phyloP scores from a whole-genome alignment of 2,888 invertebrate genomes.

The Rhabditoides inermis region DNA sequence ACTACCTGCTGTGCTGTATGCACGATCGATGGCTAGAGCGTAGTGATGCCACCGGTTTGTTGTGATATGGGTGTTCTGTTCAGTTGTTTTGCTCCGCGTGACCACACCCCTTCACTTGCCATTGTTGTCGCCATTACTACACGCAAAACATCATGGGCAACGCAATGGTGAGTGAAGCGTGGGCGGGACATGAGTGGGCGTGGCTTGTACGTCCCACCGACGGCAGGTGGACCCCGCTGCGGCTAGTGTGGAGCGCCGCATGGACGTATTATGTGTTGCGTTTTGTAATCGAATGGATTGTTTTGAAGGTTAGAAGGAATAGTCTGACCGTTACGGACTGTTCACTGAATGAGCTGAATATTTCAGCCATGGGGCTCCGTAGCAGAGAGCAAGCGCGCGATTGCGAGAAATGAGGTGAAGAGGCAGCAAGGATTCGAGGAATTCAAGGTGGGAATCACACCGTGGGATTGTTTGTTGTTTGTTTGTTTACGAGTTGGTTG shows the following conservation, averaged over 20 bases:
- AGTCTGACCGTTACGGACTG: no score
- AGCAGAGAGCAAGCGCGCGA: slow-evolving; percentile 12
- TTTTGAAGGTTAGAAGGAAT: no score
- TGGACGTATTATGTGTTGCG: no score
- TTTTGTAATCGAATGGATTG: no score
- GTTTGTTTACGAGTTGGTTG: neutral
- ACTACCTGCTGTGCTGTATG: neutral
- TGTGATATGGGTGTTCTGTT: neutral
- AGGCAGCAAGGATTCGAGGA: slow-evolving; percentile 13
- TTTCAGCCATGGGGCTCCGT: slow-evolving; percentile 22
- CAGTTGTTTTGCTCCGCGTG: neutral
- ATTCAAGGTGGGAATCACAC: slow-evolving; percentile 4
- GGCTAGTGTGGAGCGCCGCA: no score
- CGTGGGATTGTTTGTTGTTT: neutral
- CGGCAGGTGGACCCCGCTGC: no score
- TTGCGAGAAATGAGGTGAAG: slow-evolving; percentile 8
- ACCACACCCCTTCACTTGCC: neutral
- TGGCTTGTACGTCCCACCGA: no score
- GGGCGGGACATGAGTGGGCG: no score
- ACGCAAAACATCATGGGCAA: slow-evolving; percentile 21
- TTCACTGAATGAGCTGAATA: no score
- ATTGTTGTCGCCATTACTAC: neutral
- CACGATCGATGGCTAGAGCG: neutral
- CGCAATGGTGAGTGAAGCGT: slow-evolving; percentile 15
- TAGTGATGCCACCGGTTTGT: neutral